These are phyloP conservation scores for Plestiodon gilberti DNA, from an alignment of 2,113 vertebrate genomes.

Conservation along the genomic window DNA sequence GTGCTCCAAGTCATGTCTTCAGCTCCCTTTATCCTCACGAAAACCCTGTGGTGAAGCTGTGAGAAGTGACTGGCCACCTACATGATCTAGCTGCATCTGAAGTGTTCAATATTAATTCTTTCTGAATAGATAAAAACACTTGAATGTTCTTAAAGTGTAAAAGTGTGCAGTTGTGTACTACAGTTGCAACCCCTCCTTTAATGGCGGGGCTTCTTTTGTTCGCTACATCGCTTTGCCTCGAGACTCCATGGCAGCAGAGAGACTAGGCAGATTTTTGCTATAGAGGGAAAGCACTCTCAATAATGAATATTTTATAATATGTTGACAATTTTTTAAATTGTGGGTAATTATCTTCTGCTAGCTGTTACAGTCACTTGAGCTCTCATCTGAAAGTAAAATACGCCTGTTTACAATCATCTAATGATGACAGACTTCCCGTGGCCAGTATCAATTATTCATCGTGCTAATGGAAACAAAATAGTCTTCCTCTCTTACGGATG, in stretches of 20 bases:
- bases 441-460: constrained; percentile 6
- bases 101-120: no score
- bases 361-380: neutral
- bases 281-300: neutral
- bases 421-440: constrained; percentile 11
- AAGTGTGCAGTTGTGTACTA: no score
- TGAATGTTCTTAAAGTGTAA: no score
- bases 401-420: neutral
- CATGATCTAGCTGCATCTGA: no score
- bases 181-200: neutral
- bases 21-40: no score
- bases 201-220: neutral
- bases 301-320: constrained; percentile 27
- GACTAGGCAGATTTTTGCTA: neutral
- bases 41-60: no score
- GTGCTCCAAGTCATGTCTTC: no score
- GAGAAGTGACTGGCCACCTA: no score
- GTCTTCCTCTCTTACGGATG: constrained; percentile 16
- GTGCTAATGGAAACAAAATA: constrained; percentile 21
- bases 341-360: neutral
- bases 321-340: neutral
- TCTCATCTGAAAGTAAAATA: neutral
- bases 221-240: neutral
- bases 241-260: neutral
- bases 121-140: no score